Evolutionary conservation across 2,888 invertebrate species (phyloP), one percentile per base, ranked within the genome.

Genomic region (Trisateles emortualis): DNA sequence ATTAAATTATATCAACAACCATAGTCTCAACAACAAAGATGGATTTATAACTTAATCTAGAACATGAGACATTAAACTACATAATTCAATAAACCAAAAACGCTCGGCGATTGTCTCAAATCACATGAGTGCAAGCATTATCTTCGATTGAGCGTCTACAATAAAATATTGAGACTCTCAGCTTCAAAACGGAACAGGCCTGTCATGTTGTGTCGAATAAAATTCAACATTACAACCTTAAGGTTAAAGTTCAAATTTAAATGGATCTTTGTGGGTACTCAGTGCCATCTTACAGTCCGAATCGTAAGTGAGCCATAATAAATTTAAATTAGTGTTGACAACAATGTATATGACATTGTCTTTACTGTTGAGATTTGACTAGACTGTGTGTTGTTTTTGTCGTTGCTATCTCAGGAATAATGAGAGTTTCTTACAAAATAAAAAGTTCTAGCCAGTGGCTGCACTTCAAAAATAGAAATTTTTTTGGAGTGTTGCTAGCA

Each of bases 261-360:
- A 52, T 68, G 59, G 29, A 29, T 10, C 11, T 19, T 32, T 40
- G 63, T 62, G 62, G 52, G 56, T 57, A 36, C 54, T 72, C 78
- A 80, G 81, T 75, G 80, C 76, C 81, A 79, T 74, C 83, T 85
- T 76, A 77, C 76, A 79, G 81, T 79, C 78, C 76, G 81, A 81
- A 80, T 78, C 65, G 72, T 76, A 77, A 78, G 80, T 77, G 83
- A 87, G 80, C 82, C 81, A 84, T 78, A 89, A 92, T 92, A 92
- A 88, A 92, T 92, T 92, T 92, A 89, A 92, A 92, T 92, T 89
- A 91, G 83, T 83, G 76, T 74, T 79, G 91, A 78, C 84, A 87
- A 87, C 91, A 85, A 79, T 68, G 72, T 72, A 68, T 79, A 79
- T 81, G 83, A 79, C 79, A 85, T 85, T 88, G 88, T 88, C 83